Evolutionary conservation across 2,888 invertebrate genomes (phyloP), one percentile per base, ranked within the genome.

Genomic region (Carcina quercana): DNA sequence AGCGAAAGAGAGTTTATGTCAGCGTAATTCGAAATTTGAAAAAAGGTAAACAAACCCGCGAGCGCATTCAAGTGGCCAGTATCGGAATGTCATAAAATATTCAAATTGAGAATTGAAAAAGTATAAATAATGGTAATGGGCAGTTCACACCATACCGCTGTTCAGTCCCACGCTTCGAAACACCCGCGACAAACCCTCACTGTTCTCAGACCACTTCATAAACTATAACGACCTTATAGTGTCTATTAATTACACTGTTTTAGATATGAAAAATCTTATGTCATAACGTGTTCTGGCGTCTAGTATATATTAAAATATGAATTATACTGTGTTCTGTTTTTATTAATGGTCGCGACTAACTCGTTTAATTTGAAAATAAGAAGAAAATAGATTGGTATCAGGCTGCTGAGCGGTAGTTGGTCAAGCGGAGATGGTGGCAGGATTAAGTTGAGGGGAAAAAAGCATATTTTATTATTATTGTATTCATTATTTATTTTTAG

Each of bases 111-210:
- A 56, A 68, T 62, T 10, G 60, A 59, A 72, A 71, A 59, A 65
- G n/a, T n/a, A 74, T 70, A 72, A 75, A 68, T 66, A 61, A 71
- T 67, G 62, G 52, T 67, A 59, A 72, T 68, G 53, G 53, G 47
- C 48, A 59, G 69, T 73, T 76, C 74, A 73, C 73, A 72, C 73
- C 59, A 56, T 51, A 49, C 50, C 56, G 59, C 55, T 48, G 53
- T 43, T 37, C 40, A 58, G 54, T 71, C 73, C 65, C 71, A 72
- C 72, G 71, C 69, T 55, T 56, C 46, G 45, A 49, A 42, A 42
- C n/a, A 41, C 49, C 50, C 48, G 39, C 38, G 46, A 48, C 43
- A 43, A 50, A 45, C 47, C 39, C 39, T 50, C 50, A 43, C 40
- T 55, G 55, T 54, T 59, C 55, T 47, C 59, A 59, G 38, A 53